Evolutionary conservation across 2,797 vertebrate genomes (phyloP), one percentile per base, ranked within the genome.

Genomic region (Dendrocincla fuliginosa): DNA sequence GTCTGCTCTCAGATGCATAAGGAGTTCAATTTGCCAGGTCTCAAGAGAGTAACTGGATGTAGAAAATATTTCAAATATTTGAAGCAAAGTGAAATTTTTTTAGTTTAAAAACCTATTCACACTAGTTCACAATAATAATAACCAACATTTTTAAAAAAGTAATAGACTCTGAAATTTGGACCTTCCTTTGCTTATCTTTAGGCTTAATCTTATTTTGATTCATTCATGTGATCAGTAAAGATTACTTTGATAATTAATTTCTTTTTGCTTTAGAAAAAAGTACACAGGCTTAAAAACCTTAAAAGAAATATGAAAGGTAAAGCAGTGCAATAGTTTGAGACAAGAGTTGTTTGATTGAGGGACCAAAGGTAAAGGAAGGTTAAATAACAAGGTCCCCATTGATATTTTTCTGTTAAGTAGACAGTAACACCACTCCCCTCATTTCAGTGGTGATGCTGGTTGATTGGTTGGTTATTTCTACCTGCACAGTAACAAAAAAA

Each of bases 231-330:
- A 6, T 74, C 37, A 46, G 13, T 64, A 23, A 41, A 86, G 24
- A n/a, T 53, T 84, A 63, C 23, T 87, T 69, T 59, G 17, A 74
- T 28, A 77, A 81, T 41, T 46, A 64, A 70, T 61, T 82, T 76
- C 19, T 87, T 80, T 56, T 47, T 60, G 19, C 24, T 86, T 52
- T 63, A 33, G 47, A 22, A 77, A 78, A 61, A 75, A 19, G 5
- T 39, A 11, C 22, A 24, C 10, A 50, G 15, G 8, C 23, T 86
- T 74, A 30, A 84, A 86, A 53, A 33, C 5, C 20, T 77, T 33
- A 1, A 37, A 44, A 61, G 20, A 68, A 78, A 14, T 6, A 12
- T 19, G 7, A 55, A 61, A 22, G 10, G 2, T 78, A 46, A 57
- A 86, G 23, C 33, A 60, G 33, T 71, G 13, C 30, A 27, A 4